These are phyloP conservation scores for Myxocyprinus asiaticus DNA, from an alignment of 2,113 vertebrate species.

Conservation along the genomic window DNA sequence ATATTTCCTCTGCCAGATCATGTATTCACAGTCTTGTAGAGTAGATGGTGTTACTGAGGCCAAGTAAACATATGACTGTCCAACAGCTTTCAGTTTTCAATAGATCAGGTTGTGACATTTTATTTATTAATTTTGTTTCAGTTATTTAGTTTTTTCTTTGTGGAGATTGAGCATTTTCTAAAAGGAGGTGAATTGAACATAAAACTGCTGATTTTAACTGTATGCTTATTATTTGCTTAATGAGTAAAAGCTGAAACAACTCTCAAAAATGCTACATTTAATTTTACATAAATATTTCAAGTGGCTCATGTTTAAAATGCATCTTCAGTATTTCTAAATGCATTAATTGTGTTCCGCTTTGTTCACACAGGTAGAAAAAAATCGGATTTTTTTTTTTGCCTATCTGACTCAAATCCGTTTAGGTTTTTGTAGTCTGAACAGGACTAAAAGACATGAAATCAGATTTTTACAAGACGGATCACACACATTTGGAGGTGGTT, in stretches of 20 bases:
- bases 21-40: neutral
- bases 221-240: neutral
- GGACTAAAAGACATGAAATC: no score
- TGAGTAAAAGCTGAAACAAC: neutral
- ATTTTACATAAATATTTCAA: no score
- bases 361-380: no score
- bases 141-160: neutral
- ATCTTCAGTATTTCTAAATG: neutral
- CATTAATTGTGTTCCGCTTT: no score
- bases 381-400: no score
- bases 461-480: no score
- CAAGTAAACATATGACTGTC: neutral
- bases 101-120: neutral
- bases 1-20: neutral
- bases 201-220: neutral
- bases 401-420: no score
- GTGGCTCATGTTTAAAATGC: neutral
- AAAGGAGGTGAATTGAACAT: neutral
- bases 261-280: neutral
- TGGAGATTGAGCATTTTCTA: neutral
- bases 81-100: neutral
- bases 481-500: no score
- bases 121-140: neutral
- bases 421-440: no score
- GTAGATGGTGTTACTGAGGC: neutral